Conservation (phyloP, 2,797 vertebrate species). For the Rhodeus uyekii region DNA sequence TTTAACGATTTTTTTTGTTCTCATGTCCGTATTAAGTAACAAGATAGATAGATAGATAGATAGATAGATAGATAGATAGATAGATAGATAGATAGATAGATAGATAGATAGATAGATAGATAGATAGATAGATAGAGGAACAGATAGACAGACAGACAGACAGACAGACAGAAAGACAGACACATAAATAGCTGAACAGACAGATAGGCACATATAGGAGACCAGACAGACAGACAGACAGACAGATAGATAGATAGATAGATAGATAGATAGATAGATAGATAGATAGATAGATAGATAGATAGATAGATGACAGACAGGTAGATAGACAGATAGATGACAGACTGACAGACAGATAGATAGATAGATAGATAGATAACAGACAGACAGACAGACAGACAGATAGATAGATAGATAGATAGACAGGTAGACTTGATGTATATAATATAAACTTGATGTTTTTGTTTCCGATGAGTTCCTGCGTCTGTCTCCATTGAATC, state of each 20-base stretch:
- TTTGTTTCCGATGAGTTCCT: not conserved
- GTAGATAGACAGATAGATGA: too few species aligned
- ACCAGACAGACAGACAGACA: too few species aligned
- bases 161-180: fast-evolving
- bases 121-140: not conserved
- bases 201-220: too few species aligned
- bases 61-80: not conserved
- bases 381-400: too few species aligned
- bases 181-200: not conserved
- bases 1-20: not conserved
- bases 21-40: not conserved
- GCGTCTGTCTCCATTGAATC: not conserved
- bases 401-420: too few species aligned
- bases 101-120: not conserved
- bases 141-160: not conserved
- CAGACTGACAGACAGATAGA: too few species aligned
- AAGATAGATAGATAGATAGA: not conserved
- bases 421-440: too few species aligned
- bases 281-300: not conserved
- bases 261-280: too few species aligned
- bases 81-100: not conserved
- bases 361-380: too few species aligned
- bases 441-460: not conserved
- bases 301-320: too few species aligned
- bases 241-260: too few species aligned